A percentile compares a stretch with the other conserved stretches of the same genome.
phyloP scores from a whole-genome alignment of 1,140 invertebrate species.

The Drosophila fuyamai region DNA sequence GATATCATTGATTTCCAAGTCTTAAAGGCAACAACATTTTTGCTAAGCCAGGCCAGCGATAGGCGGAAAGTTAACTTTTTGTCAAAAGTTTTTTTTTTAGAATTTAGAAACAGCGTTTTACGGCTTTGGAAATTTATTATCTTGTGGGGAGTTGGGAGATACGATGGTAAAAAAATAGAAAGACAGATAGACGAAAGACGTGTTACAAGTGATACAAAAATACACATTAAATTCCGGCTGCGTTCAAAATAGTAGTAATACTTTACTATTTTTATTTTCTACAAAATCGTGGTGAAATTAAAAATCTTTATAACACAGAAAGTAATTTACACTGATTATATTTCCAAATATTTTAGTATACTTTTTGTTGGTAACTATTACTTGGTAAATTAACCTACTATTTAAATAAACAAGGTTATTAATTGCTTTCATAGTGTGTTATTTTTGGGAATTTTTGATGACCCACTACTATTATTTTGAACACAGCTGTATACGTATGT shows the following conservation, averaged over 20 bases:
- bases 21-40: slow-evolving; percentile 64
- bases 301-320: no score
- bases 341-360: no score
- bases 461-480: slow-evolving; percentile 12
- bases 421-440: no score
- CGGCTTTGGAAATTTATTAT: slow-evolving; percentile 56
- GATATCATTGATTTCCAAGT: slow-evolving; percentile 72
- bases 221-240: slow-evolving; percentile 33
- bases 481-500: slow-evolving; percentile 2
- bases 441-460: not conserved
- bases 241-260: slow-evolving; percentile 1
- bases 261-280: no score
- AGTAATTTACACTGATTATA: no score
- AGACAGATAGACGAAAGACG: slow-evolving; percentile 53
- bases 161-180: slow-evolving; percentile 19
- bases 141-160: slow-evolving; percentile 21
- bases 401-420: no score
- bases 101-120: slow-evolving; percentile 48
- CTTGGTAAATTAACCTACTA: no score
- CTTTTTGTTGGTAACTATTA: not conserved
- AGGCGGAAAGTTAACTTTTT: slow-evolving; percentile 67
- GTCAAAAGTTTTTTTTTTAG: slow-evolving; percentile 47
- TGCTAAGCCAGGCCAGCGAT: slow-evolving; percentile 78
- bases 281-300: no score
- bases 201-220: slow-evolving; percentile 61